Conservation (phyloP, 64 coral and sea anemone genomes). For the Actinia tenebrosa region DNA sequence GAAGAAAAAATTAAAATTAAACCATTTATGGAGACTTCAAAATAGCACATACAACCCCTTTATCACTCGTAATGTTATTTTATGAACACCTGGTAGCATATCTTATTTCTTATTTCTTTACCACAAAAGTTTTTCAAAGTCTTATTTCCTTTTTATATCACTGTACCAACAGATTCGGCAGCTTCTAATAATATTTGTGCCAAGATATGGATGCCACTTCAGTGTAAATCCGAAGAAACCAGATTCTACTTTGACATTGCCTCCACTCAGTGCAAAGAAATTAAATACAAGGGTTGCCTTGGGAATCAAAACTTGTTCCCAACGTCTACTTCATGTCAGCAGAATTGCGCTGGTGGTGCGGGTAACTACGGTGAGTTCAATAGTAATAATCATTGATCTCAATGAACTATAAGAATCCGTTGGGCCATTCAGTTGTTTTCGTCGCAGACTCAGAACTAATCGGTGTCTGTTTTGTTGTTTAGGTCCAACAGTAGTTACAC, state of each 20-base stretch:
- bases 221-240: constrained; percentile 52
- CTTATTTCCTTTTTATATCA: too few species aligned
- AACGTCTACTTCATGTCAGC: constrained; percentile 48
- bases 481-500: constrained; percentile 77
- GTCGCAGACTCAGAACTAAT: too few species aligned
- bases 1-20: too few species aligned
- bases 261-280: constrained; percentile 29
- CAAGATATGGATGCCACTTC: constrained; percentile 58
- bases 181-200: constrained; percentile 20
- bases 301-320: constrained; percentile 75
- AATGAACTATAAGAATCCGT: too few species aligned
- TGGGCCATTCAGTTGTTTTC: too few species aligned
- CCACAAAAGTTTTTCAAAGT: too few species aligned
- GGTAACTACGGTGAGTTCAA: constrained; percentile 14
- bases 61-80: too few species aligned
- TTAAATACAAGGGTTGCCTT: constrained; percentile 66
- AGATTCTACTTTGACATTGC: constrained; percentile 57
- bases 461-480: background rate
- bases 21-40: too few species aligned
- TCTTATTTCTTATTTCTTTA: too few species aligned
- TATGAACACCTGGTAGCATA: too few species aligned
- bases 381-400: background rate
- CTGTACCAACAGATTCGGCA: background rate
- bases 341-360: constrained; percentile 38
- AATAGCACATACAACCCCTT: too few species aligned